These are phyloP conservation scores for Drosophila putrida DNA, from an alignment of 2,888 invertebrate species.

Conservation along the genomic window DNA sequence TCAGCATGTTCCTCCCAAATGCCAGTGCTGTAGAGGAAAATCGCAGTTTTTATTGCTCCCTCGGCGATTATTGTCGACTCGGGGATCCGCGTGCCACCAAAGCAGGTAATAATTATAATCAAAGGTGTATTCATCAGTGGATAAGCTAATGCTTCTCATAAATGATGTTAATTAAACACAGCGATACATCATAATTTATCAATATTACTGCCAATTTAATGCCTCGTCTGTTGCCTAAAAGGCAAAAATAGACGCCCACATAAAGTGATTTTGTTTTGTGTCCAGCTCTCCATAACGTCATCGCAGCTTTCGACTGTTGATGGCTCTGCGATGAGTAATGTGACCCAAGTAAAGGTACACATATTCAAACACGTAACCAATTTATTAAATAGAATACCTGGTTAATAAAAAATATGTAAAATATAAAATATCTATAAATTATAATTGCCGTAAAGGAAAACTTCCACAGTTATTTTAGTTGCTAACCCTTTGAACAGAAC, in stretches of 20 bases:
- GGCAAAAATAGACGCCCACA: conserved; percentile 60
- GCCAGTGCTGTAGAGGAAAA: conserved; percentile 88
- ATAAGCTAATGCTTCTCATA: conserved; percentile 32
- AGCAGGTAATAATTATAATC: conserved; percentile 88
- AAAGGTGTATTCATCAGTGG: not conserved
- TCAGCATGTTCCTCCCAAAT: conserved; percentile 93
- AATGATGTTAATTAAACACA: conserved; percentile 55
- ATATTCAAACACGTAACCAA: not conserved
- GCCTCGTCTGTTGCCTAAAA: conserved; percentile 40
- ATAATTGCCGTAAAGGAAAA: too few relatives aligned
- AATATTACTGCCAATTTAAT: conserved; percentile 67
- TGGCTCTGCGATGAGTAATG: conserved; percentile 43
- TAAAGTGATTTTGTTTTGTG: conserved; percentile 4
- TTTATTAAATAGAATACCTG: not conserved
- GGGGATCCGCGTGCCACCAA: conserved; percentile 92
- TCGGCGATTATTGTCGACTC: conserved; percentile 90
- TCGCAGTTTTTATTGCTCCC: conserved; percentile 92
- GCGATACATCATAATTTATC: conserved; percentile 77
- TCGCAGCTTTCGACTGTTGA: conserved; percentile 47
- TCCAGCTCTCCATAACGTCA: conserved; percentile 59
- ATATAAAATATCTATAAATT: too few relatives aligned
- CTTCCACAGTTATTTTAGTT: too few relatives aligned
- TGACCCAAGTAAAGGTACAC: conserved; percentile 21
- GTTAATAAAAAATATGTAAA: not conserved
- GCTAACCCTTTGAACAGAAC: too few relatives aligned